Base-by-base conservation (phyloP, 2,888 invertebrate genomes). In the Geophilus truncorum region DNA sequence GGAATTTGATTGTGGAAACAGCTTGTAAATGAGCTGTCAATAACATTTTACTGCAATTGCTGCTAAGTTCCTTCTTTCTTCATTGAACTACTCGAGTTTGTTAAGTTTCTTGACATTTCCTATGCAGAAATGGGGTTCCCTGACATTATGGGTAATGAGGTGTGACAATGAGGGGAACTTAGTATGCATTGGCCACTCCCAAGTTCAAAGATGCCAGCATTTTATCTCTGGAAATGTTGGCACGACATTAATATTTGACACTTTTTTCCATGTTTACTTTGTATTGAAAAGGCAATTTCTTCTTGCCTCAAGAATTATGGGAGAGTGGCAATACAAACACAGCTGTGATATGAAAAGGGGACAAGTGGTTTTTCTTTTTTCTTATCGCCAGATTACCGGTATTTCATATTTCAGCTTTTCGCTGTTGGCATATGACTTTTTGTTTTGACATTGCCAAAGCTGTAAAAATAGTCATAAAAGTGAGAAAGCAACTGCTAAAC, bases 91-190 rank as follows among this genome's bases (percentile, higher is more conserved):
- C 18, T 70, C 28, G 70, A 70, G 70, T 70, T 70, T 28, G 28
- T 70, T 70, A 70, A 28, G 70, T 70, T 25, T 12, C 70, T 70
- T 70, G 70, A 70, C 70, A 70, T 51, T 51, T 51, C 25, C 70
- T 25, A 70, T 70, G 70, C 70, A 70, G n/a, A n/a, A 70, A 70
- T 70, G 21, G 51, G n/a, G 51, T 21, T 51, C 51, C 18, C 51
- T 51, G 18, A 51, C 70, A 70, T 25, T 28, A 10, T 70, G 70
- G 70, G 70, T 70, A 70, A 70, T 28, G 70, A 70, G 23, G 70
- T 28, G 70, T 70, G 70, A 70, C 51, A 51, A 51, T 51, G 51
- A n/a, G 40, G 15, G 18, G 51, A 51, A 51, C 7, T 18, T 6
- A 7, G 51, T 4, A 18, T 40, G 12, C 45, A 51, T 18, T 51